A percentile compares a stretch with the other conserved stretches of the same genome.
Conservation (phyloP, 2,888 invertebrate genomes). For the Chouioia cunea region DNA sequence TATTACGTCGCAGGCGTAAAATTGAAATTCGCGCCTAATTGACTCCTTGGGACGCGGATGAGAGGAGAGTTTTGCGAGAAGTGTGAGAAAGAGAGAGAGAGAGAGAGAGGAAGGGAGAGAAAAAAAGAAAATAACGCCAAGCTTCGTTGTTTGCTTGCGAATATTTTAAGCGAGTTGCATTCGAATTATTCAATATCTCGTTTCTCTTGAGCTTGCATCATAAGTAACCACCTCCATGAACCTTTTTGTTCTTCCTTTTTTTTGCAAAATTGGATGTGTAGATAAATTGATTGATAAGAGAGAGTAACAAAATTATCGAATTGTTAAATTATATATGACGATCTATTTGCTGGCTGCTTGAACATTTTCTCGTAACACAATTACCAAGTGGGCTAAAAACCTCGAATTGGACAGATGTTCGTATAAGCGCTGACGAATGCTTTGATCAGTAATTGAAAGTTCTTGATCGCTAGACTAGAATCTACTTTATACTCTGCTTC, state of each 20-base stretch:
- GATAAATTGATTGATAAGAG: slow-evolving; percentile 13
- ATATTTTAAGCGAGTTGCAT: slow-evolving; percentile 40
- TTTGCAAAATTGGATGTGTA: too few relatives aligned
- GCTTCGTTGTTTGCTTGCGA: slow-evolving; percentile 40
- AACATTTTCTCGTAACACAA: slow-evolving; percentile 47
- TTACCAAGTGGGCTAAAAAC: slow-evolving; percentile 41
- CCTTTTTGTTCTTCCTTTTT: too few relatives aligned
- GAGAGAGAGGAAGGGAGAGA: slow-evolving; percentile 4
- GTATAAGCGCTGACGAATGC: slow-evolving; percentile 34
- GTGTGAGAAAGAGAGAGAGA: slow-evolving; percentile 3
- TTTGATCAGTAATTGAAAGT: slow-evolving; percentile 47
- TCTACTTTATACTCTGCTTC: not conserved
- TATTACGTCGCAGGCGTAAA: slow-evolving; percentile 49
- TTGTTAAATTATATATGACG: slow-evolving; percentile 46
- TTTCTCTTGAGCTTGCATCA: slow-evolving; percentile 30
- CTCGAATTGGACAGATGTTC: slow-evolving; percentile 44
- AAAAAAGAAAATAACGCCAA: slow-evolving; percentile 28
- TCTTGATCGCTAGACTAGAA: slow-evolving; percentile 33
- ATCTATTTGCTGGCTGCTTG: slow-evolving; percentile 48
- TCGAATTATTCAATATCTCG: slow-evolving; percentile 46
- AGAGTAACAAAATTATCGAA: slow-evolving; percentile 4
- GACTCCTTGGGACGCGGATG: slow-evolving; percentile 37
- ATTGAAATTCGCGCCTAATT: slow-evolving; percentile 50
- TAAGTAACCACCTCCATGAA: slow-evolving; percentile 32
- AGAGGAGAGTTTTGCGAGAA: slow-evolving; percentile 12